phyloP scores from a whole-genome alignment of 2,113 vertebrate genomes.

The Anas platyrhynchos region DNA sequence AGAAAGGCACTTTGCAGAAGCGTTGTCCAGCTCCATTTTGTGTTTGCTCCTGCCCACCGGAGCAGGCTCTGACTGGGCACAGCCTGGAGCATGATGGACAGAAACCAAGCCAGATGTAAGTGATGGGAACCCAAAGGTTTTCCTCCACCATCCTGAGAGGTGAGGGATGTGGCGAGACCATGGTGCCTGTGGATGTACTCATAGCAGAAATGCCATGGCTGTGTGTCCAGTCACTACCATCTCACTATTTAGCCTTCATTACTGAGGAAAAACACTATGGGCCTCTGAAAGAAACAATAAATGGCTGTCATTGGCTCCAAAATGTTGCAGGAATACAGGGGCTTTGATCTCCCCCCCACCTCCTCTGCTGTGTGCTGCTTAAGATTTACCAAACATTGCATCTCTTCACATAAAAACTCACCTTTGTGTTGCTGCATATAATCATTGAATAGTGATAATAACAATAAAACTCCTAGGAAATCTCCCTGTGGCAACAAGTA shows the following conservation, averaged over 20 bases:
- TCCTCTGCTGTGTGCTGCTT: conserved; percentile 10
- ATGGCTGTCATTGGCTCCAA: background rate
- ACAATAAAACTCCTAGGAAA: conserved; percentile 61
- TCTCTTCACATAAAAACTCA: conserved; percentile 37
- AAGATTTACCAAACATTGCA: conserved; percentile 36
- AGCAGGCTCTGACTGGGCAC: background rate
- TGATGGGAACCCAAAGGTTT: background rate
- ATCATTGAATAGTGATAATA: conserved; percentile 31
- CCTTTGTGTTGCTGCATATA: conserved; percentile 40
- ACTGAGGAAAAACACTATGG: background rate
- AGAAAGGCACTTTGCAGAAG: background rate
- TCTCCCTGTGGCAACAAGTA: conserved; percentile 73
- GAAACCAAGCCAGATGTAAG: background rate
- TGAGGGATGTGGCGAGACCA: background rate
- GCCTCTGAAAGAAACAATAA: background rate
- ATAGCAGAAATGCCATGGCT: background rate
- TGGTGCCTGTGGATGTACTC: background rate
- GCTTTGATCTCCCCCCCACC: conserved; percentile 40
- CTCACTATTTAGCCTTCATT: background rate
- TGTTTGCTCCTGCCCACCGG: background rate
- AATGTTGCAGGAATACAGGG: background rate
- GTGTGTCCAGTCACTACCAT: fast-evolving
- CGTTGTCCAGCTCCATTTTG: background rate
- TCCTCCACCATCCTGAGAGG: fast-evolving
- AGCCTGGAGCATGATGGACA: fast-evolving